These are phyloP conservation scores for Meloidogyne floridensis DNA, from an alignment of 1,140 invertebrate species.

Conservation along the genomic window DNA sequence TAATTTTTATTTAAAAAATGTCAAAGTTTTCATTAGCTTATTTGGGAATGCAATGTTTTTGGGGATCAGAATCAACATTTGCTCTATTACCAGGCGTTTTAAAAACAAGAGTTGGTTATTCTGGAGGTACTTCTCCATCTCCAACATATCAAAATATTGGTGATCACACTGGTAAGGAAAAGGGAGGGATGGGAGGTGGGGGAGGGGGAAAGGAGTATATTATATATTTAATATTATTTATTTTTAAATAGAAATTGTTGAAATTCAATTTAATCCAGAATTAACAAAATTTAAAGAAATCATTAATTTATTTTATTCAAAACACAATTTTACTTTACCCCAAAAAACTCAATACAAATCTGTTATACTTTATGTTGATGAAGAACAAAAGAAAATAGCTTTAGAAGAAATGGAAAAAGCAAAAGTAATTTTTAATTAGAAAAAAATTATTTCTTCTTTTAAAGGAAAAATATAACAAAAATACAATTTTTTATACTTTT, in stretches of 20 bases:
- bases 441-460: neutral
- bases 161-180: conserved; percentile 74
- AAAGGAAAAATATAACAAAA: conserved; percentile 38
- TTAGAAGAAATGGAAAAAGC: conserved; percentile 73
- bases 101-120: conserved; percentile 88
- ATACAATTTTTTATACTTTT: conserved; percentile 54
- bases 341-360: conserved; percentile 88
- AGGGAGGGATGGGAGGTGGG: too few species aligned
- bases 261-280: conserved; percentile 84
- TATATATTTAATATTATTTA: conserved; percentile 2
- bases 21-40: conserved; percentile 73
- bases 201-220: too few species aligned
- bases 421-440: neutral
- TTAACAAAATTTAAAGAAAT: conserved; percentile 76
- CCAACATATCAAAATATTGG: conserved; percentile 78
- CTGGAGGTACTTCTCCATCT: conserved; percentile 79
- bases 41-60: conserved; percentile 94
- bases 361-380: conserved; percentile 84
- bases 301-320: conserved; percentile 84
- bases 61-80: conserved; percentile 87
- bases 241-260: conserved; percentile 77
- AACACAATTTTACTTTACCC: conserved; percentile 83
- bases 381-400: conserved; percentile 79
- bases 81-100: conserved; percentile 82
- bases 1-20: neutral